Conservation (phyloP, 2,113 vertebrate species). For the Eulemur macaco region DNA sequence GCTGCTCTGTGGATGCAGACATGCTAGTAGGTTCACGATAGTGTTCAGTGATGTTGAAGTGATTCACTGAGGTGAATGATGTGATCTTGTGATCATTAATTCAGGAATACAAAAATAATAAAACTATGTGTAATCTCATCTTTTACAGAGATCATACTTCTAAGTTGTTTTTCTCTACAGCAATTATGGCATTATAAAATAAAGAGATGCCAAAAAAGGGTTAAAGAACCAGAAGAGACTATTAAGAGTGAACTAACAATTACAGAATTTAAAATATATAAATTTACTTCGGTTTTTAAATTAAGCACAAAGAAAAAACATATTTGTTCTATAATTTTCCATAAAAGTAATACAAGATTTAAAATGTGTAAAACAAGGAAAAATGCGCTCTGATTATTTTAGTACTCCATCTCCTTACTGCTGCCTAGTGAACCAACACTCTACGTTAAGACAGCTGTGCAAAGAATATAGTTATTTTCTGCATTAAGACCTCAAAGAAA, state of each 20-base stretch:
- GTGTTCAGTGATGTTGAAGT: neutral
- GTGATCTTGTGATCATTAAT: neutral
- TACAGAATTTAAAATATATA: neutral
- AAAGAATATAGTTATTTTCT: neutral
- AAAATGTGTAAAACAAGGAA: neutral
- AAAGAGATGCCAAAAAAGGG: neutral
- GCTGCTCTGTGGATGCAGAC: neutral
- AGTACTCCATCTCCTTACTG: neutral
- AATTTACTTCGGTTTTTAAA: neutral
- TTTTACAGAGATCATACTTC: neutral
- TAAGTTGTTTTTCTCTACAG: neutral
- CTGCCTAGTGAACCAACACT: neutral
- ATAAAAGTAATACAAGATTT: neutral
- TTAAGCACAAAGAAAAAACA: neutral
- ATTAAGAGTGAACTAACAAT: neutral
- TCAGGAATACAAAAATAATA: neutral
- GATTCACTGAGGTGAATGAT: neutral
- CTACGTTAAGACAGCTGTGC: rapidly evolving
- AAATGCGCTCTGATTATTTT: neutral
- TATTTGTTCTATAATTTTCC: neutral
- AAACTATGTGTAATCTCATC: neutral
- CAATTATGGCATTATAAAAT: neutral
- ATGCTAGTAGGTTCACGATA: neutral
- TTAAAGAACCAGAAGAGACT: neutral
- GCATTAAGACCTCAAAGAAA: neutral